phyloP scores from a whole-genome alignment of 2,113 vertebrate genomes.

The Gymnogyps californianus region DNA sequence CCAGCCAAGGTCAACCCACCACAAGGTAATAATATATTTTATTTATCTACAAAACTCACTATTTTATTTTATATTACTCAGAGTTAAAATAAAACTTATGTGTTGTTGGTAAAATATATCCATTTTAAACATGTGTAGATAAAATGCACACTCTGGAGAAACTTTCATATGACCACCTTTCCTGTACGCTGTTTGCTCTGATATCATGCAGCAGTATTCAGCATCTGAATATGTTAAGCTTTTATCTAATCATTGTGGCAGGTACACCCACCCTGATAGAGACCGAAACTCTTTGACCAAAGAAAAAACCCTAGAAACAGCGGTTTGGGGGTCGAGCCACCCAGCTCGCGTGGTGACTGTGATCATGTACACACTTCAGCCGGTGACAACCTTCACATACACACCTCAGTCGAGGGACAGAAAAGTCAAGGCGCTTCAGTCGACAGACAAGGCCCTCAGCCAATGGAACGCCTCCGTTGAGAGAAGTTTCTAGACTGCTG shows the following conservation, averaged over 20 bases:
- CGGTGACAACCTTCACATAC: too few species aligned
- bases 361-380: too few species aligned
- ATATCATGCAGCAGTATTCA: neutral
- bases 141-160: neutral
- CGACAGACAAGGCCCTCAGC: too few species aligned
- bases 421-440: too few species aligned
- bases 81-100: neutral
- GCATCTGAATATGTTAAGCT: neutral
- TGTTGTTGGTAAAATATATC: neutral
- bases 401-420: too few species aligned
- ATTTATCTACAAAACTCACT: neutral
- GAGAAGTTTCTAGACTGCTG: too few species aligned
- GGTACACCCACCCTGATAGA: too few species aligned
- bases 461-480: too few species aligned
- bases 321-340: too few species aligned
- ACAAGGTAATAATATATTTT: neutral
- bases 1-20: neutral
- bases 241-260: neutral
- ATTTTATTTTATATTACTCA: neutral
- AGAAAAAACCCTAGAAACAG: too few species aligned
- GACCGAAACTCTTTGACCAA: too few species aligned
- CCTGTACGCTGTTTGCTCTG: neutral
- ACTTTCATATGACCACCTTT: neutral
- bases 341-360: too few species aligned
- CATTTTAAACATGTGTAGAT: neutral